Evolutionary conservation across 2,113 vertebrate species (phyloP), one percentile per base, ranked within the genome.

Genomic region (Numida meleagris): DNA sequence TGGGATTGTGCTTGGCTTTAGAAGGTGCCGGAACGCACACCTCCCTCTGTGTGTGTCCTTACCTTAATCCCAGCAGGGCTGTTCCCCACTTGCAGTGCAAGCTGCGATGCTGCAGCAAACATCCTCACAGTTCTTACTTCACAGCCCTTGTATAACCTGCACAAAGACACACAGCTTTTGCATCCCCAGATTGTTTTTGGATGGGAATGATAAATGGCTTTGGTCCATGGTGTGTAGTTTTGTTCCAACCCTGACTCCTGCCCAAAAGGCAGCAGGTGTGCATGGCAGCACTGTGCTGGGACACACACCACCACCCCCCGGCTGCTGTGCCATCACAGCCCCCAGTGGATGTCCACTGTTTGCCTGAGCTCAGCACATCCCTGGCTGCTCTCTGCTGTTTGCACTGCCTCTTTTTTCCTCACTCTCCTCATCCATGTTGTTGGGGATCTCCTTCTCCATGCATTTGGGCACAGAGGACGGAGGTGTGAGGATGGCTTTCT

Each of bases 261-360:
- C 77, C 51, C 74, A 4, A 10, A 42, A 43, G 29, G 14, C 55
- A 38, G 33, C 2, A 0, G 17, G 18, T 59, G 51, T 62, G 27
- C 8, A 6, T n/a, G 23, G 21, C 68, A 11, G 8, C 13, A 12
- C 42, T 38, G 19, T 10, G 10, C 33, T n/a, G 42, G 55, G 65
- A 40, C 2, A 11, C 1, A 1, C 3, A 12, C 40, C 0, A 1
- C 18, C 20, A 42, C 34, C 46, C 51, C 33, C 71, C 13, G 0
- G 3, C 46, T 33, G 31, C 7, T 72, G 74, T 46, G 38, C 61
- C 5, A 38, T 7, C 14, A 4, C 9, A 42, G 45, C 61, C 81
- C 34, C 46, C 27, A 31, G 45, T 6, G 77, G 82, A 72, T 38
- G 8, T 43, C 11, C 2, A 2, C 19, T 0, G 0, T 53, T 87